Percentiles rank a stretch among this genome's conserved stretches.
Conservation (phyloP, 2,888 invertebrate genomes). For the Dolomedes plantarius region DNA sequence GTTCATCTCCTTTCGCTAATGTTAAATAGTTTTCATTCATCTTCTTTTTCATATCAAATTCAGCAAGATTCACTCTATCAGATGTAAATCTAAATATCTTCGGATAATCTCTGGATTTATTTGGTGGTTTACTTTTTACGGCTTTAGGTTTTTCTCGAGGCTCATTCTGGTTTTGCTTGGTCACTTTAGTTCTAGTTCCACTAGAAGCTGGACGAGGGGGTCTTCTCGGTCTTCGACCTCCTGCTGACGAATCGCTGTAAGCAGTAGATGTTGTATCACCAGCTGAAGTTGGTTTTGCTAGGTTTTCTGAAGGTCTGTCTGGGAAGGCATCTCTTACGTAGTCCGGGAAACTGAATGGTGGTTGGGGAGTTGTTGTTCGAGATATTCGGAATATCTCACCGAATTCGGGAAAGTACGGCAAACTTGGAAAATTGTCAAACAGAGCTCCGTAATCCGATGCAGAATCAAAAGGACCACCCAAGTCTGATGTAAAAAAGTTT, state of each 20-base stretch:
- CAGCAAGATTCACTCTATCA: conserved; percentile 70
- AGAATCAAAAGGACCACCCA: conserved; percentile 34
- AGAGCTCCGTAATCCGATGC: conserved; percentile 36
- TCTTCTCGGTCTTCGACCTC: conserved; percentile 27
- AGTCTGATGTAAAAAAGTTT: conserved; percentile 41
- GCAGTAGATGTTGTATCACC: background rate
- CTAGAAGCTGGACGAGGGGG: conserved; percentile 62
- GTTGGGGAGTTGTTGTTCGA: conserved; percentile 51
- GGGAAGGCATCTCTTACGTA: conserved; percentile 59
- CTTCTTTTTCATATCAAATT: conserved; percentile 71
- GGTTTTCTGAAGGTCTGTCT: conserved; percentile 14
- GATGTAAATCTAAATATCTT: conserved; percentile 72
- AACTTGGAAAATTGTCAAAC: conserved; percentile 54
- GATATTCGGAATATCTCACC: conserved; percentile 62
- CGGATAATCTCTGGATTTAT: conserved; percentile 61
- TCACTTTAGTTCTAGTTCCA: conserved; percentile 52
- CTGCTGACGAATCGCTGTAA: conserved; percentile 19
- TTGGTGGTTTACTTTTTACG: conserved; percentile 26
- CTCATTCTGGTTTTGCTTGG: conserved; percentile 32
- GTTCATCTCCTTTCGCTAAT: conserved; percentile 68
- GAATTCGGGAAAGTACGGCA: conserved; percentile 65
- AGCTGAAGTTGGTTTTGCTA: background rate
- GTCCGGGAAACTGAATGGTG: conserved; percentile 55
- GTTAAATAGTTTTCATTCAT: conserved; percentile 61
- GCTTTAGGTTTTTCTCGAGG: conserved; percentile 38